A percentile compares a stretch with the other conserved stretches of the same genome.
These are phyloP conservation scores for Drosophila pseudoananassae DNA, from an alignment of 1,140 invertebrate genomes.

Conservation along the genomic window DNA sequence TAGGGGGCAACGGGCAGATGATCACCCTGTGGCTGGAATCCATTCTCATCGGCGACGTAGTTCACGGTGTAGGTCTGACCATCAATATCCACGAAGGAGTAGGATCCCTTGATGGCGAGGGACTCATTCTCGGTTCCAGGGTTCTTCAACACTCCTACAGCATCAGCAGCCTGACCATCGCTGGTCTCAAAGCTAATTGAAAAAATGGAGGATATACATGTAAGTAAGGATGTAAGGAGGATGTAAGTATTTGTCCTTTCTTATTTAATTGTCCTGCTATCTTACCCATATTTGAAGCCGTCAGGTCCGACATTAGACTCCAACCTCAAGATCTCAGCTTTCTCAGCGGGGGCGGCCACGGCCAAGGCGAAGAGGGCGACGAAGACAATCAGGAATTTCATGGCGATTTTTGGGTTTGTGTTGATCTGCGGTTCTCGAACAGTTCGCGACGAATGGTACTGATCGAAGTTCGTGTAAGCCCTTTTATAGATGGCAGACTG, in stretches of 20 bases:
- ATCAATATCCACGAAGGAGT: constrained; percentile 85
- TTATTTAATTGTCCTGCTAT: neutral
- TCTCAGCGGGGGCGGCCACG: too few relatives aligned
- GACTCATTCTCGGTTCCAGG: constrained; percentile 52
- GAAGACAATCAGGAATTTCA: too few relatives aligned
- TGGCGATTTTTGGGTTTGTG: constrained; percentile 26
- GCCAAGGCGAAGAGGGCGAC: too few relatives aligned
- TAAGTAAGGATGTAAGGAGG: too few relatives aligned
- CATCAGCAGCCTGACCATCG: constrained; percentile 41
- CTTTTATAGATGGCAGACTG: constrained; percentile 39
- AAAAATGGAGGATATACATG: neutral
- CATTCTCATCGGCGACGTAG: constrained; percentile 91
- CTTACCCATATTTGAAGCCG: constrained; percentile 49
- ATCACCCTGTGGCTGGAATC: constrained; percentile 88
- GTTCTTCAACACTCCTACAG: too few relatives aligned
- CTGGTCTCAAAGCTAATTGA: constrained; percentile 40
- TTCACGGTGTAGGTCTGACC: constrained; percentile 86
- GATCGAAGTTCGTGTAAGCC: constrained; percentile 13
- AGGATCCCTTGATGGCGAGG: constrained; percentile 63
- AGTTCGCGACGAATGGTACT: constrained; percentile 41
- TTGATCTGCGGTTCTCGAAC: constrained; percentile 41
- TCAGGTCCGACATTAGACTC: constrained; percentile 38
- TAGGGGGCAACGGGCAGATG: constrained; percentile 84
- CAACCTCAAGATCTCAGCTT: neutral
- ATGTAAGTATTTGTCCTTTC: constrained; percentile 3